Conservation (phyloP, 2,797 vertebrate species). For the Acropternis orthonyx region DNA sequence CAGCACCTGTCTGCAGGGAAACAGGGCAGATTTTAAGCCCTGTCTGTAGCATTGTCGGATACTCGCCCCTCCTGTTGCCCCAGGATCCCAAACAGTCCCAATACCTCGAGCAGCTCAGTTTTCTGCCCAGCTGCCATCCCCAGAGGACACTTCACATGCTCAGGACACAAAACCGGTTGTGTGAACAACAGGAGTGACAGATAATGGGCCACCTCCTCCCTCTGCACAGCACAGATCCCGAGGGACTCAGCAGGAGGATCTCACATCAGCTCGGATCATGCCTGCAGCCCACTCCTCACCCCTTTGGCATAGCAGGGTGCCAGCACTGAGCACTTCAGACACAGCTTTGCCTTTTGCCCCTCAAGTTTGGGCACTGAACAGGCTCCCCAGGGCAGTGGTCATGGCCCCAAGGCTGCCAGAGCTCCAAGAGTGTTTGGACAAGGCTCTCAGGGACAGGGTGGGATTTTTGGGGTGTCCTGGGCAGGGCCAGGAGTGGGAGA, state of each 20-base stretch:
- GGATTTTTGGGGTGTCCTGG: not conserved
- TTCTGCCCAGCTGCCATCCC: not conserved
- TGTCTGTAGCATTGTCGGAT: rapidly evolving
- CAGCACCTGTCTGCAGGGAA: not conserved
- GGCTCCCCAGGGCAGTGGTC: not conserved
- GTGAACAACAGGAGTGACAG: not conserved
- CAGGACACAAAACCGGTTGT: not conserved
- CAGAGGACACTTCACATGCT: not conserved
- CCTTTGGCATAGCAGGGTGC: not conserved
- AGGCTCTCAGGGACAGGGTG: not conserved
- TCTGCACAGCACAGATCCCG: not conserved
- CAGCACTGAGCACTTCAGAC: not conserved
- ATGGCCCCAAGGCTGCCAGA: not conserved
- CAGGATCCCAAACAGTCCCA: not conserved
- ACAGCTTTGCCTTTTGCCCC: not conserved
- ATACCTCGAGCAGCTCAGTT: rapidly evolving
- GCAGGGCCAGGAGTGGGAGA: not conserved
- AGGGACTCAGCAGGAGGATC: not conserved
- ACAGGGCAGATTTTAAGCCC: not conserved
- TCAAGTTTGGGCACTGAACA: not conserved
- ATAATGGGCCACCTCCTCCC: not conserved
- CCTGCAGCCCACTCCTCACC: not conserved
- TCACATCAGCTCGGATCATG: not conserved
- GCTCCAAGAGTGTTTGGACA: not conserved
- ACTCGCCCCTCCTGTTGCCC: not conserved